These are phyloP conservation scores for Frankliniella fusca DNA, from an alignment of 2,888 invertebrate species.

Conservation along the genomic window DNA sequence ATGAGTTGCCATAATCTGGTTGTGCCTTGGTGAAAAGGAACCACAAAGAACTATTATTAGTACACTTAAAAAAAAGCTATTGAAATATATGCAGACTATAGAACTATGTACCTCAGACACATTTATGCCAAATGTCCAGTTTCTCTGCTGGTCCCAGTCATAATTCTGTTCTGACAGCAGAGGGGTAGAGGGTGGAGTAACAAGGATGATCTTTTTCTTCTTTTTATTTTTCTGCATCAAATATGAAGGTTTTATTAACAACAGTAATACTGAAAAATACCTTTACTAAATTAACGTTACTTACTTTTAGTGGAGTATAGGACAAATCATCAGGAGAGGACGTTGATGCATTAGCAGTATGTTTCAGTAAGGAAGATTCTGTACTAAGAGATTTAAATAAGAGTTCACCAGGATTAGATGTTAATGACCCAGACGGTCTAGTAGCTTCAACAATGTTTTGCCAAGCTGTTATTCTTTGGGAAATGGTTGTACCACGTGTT, in stretches of 20 bases:
- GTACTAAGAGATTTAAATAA: background rate
- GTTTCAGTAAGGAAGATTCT: background rate
- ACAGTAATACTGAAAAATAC: background rate
- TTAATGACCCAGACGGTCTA: conserved; percentile 62
- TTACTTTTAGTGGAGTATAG: background rate
- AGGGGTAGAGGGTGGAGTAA: background rate
- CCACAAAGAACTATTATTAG: background rate
- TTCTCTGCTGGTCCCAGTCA: background rate
- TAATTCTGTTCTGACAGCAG: background rate
- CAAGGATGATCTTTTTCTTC: conserved; percentile 32
- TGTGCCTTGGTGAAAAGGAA: background rate
- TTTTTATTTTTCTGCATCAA: conserved; percentile 32
- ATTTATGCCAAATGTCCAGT: background rate
- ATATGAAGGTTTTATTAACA: background rate
- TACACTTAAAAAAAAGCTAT: background rate
- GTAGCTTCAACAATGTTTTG: conserved; percentile 75
- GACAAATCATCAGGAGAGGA: background rate
- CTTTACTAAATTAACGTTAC: background rate
- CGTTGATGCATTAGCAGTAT: background rate
- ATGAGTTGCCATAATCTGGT: background rate
- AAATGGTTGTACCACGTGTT: conserved; percentile 80
- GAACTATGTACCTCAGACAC: background rate
- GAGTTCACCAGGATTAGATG: conserved; percentile 59
- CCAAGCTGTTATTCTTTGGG: conserved; percentile 77
- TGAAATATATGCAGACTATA: background rate